These are phyloP conservation scores for Reticulitermes speratus DNA, from an alignment of 1,140 invertebrate species.

Conservation along the genomic window DNA sequence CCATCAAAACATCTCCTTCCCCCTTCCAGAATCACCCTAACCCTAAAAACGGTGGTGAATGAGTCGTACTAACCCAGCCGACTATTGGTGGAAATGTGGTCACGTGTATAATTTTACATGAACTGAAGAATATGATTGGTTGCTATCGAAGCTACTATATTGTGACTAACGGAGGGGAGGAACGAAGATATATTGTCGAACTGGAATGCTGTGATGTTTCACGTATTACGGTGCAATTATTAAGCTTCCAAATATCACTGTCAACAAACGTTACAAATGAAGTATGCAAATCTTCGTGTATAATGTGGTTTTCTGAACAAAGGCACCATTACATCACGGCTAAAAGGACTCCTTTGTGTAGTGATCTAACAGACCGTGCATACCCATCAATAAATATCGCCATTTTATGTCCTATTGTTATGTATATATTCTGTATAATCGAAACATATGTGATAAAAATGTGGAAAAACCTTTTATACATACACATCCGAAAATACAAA, in stretches of 20 bases:
- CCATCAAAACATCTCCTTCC: slow-evolving; percentile 29
- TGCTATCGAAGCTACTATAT: slow-evolving; percentile 27
- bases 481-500: too few species aligned
- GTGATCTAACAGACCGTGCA: slow-evolving; percentile 4
- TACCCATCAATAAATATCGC: not conserved
- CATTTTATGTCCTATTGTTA: not conserved
- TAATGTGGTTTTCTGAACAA: not conserved
- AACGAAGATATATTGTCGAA: not conserved
- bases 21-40: slow-evolving; percentile 28
- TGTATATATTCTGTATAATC: too few species aligned
- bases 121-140: slow-evolving; percentile 27
- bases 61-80: slow-evolving; percentile 26
- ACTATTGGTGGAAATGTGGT: slow-evolving; percentile 28
- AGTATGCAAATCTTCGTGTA: not conserved
- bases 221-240: not conserved
- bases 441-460: too few species aligned
- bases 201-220: not conserved
- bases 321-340: not conserved
- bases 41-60: slow-evolving; percentile 32
- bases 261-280: not conserved
- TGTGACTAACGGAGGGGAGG: not conserved
- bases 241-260: not conserved
- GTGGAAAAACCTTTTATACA: too few species aligned
- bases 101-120: slow-evolving; percentile 27
- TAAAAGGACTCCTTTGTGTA: not conserved